Base-by-base conservation (phyloP, 2,113 vertebrate species). In the Cinclus mexicanus region DNA sequence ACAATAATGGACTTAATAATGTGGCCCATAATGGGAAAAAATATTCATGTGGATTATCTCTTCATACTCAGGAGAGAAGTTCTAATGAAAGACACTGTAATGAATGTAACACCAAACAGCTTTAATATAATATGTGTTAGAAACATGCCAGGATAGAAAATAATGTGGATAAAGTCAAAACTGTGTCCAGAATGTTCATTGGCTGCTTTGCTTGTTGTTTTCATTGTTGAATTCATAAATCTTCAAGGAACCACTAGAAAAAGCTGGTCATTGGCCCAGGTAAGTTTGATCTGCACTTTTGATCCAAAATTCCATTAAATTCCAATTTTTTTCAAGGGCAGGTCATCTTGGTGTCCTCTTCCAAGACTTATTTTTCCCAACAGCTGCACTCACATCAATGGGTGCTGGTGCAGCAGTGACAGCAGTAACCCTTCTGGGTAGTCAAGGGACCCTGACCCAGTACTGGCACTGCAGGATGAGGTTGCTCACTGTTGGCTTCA, bases 21-120 rank as follows among this genome's bases (percentile, higher is more conserved):
- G 60, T 92, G 47, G n/a, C 52, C n/a, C 16, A 75, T 94, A 93
- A 88, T 83, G 82, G 85, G 79, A 50, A 83, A 91, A 92, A 90
- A 94, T 28, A 91, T 91, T 96, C 78, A 82, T 91, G 55, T 96
- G 95, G 93, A 89, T 56, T 57, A 92, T 87, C 64, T 92, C 50
- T 41, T 86, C 79, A 53, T 85, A 94, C 93, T 79, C 86, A 87
- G 93, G 50, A 90, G 80, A 95, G 95, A 94, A 83, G 90, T 95
- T 83, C 79, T 77, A 81, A n/a, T 8, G 37, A 88, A 87, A 94
- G 86, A 95, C 0, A 0, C 55, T 92, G 37, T 91, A 94, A 96
- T 94, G 83, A 91, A 93, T 9, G 29, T 84, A 86, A 49, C 14
- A 26, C 14, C 29, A 89, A 97, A 95, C 46, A 87, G 90, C 55